These are phyloP conservation scores for Tetraneura akinire DNA, from an alignment of 1,140 invertebrate species.

Conservation along the genomic window DNA sequence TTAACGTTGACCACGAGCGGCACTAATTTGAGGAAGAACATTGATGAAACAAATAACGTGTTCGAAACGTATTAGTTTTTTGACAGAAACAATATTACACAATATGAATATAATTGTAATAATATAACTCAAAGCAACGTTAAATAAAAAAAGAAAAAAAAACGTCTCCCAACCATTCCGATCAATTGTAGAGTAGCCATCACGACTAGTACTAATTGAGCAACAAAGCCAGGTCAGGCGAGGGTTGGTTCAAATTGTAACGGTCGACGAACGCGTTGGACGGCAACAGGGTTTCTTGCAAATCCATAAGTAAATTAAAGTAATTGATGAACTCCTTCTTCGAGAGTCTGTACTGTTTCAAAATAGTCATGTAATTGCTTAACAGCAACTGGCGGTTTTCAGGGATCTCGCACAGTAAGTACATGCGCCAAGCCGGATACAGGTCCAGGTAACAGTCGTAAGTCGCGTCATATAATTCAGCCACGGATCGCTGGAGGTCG, in stretches of 20 bases:
- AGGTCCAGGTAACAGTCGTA: background rate
- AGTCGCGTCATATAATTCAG: background rate
- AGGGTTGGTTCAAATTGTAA: background rate
- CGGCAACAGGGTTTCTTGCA: background rate
- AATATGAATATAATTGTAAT: no score
- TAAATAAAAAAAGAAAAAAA: no score
- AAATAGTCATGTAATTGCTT: background rate
- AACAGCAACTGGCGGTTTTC: background rate
- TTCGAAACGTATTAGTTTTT: no score
- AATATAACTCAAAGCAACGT: no score
- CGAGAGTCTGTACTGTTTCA: background rate
- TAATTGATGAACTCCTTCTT: background rate
- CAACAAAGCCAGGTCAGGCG: background rate
- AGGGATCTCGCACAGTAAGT: background rate
- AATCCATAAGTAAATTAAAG: background rate
- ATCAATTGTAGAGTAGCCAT: no score
- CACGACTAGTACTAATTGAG: no score
- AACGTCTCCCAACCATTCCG: no score
- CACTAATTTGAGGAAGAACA: no score
- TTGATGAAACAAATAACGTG: no score
- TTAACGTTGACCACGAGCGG: no score
- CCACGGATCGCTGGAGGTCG: background rate
- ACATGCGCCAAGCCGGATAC: constrained; percentile 20
- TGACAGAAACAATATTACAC: no score
- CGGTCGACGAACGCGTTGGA: background rate